Percentiles rank a stretch among this genome's conserved stretches.
phyloP scores from a whole-genome alignment of 2,888 invertebrate species.

The Ariolimax columbianus region DNA sequence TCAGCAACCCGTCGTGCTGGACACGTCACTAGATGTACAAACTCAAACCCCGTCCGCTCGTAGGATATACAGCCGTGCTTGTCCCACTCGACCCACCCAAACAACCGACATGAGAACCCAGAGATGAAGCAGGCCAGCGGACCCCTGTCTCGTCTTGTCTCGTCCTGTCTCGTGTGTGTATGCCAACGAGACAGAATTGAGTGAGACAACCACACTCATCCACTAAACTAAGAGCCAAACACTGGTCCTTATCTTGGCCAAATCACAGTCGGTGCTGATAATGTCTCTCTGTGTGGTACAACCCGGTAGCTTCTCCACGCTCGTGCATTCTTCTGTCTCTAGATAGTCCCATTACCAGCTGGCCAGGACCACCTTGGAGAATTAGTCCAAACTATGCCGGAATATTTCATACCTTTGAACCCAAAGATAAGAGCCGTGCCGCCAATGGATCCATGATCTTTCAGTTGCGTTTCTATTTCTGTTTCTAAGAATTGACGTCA shows the following conservation, averaged over 20 bases:
- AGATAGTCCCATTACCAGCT: background rate
- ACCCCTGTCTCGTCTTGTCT: background rate
- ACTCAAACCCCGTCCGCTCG: no score
- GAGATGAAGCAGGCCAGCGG: background rate
- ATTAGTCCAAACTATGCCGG: background rate
- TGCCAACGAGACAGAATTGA: background rate
- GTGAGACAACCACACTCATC: conserved; percentile 6
- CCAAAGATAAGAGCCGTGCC: no score
- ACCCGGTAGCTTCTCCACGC: background rate
- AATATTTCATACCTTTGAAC: background rate
- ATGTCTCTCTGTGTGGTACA: background rate
- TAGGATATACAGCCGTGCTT: no score
- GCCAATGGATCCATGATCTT: no score
- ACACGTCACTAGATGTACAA: no score
- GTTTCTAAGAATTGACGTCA: no score
- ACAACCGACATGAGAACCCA: background rate
- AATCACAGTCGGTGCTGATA: background rate
- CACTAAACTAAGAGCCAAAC: conserved; percentile 5
- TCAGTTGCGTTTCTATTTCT: no score
- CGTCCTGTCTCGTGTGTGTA: no score
- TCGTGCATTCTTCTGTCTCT: background rate
- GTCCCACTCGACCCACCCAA: background rate
- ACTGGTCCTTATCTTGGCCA: conserved; percentile 17
- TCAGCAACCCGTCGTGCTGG: no score
- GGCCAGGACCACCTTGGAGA: background rate